phyloP scores from a whole-genome alignment of 2,113 vertebrate genomes.

The Blennius ocellaris region DNA sequence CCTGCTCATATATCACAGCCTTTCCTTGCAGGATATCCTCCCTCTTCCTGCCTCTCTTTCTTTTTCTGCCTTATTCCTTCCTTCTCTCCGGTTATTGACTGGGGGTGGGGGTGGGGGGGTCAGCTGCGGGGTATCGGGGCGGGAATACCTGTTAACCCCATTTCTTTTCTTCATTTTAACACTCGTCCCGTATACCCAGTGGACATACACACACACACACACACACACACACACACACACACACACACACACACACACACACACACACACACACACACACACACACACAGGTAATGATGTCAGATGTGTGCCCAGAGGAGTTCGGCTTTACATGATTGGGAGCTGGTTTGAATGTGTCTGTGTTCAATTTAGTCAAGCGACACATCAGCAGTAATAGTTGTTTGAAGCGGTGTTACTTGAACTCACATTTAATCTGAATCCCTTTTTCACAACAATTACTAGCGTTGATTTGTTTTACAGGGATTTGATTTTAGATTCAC shows the following conservation, averaged over 20 bases:
- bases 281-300: conserved; percentile 5
- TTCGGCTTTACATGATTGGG: conserved; percentile 1
- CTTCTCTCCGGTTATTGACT: conserved; percentile 38
- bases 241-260: too few relatives aligned
- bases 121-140: conserved; percentile 19
- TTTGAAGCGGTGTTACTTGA: not conserved
- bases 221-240: too few relatives aligned
- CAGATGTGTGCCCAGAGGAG: conserved; percentile 6
- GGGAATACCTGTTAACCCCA: conserved; percentile 71
- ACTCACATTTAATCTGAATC: not conserved
- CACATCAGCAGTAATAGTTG: not conserved
- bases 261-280: too few relatives aligned
- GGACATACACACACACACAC: conserved; percentile 10
- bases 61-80: conserved; percentile 39
- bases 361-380: not conserved
- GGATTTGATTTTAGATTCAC: not conserved
- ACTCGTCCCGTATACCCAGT: conserved; percentile 42
- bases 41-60: conserved; percentile 73
- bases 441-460: not conserved
- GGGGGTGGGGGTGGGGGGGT: conserved; percentile 18
- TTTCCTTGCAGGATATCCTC: conserved; percentile 79
- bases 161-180: conserved; percentile 72
- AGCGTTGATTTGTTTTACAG: not conserved
- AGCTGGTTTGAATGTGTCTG: not conserved
- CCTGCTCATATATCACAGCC: conserved; percentile 79